Evolutionary conservation across 2,888 invertebrate species (phyloP).

Genomic region (Lasioglossum pauxillum): DNA sequence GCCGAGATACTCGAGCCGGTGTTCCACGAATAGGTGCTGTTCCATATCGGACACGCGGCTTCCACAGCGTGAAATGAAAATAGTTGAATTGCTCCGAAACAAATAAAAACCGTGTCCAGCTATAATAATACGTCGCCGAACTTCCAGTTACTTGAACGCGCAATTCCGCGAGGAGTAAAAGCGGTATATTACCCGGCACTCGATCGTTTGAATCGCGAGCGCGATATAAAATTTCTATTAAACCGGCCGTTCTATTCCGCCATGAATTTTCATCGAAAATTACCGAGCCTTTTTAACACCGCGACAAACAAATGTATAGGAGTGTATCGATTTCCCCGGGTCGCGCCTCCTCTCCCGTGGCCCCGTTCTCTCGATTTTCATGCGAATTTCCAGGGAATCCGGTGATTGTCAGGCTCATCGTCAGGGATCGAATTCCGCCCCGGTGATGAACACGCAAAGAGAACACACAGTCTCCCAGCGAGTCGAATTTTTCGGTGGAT

Average conservation of each 20-base stretch:
- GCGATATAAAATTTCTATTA: neutral
- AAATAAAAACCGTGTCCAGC: neutral
- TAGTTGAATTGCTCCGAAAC: neutral
- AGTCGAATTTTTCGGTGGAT: conserved; percentile 27
- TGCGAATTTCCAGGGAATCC: neutral
- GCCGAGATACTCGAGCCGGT: no score
- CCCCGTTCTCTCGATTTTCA: conserved; percentile 14
- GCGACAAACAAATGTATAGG: conserved; percentile 9
- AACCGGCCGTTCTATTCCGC: neutral
- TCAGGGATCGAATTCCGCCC: neutral
- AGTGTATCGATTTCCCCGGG: conserved; percentile 14
- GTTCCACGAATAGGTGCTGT: neutral
- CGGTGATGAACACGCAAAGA: conserved; percentile 6
- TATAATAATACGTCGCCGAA: neutral
- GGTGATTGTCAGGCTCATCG: neutral
- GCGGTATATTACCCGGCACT: neutral
- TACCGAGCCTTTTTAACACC: conserved; percentile 4
- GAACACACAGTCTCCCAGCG: neutral
- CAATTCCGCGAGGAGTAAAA: neutral
- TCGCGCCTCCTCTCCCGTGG: neutral
- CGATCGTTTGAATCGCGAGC: neutral
- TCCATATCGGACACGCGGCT: no score
- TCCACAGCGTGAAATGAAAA: neutral
- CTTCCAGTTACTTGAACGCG: neutral
- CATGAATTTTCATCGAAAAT: conserved; percentile 15